Evolutionary conservation across 2,888 invertebrate genomes (phyloP).

Genomic region (Myathropa florea): DNA sequence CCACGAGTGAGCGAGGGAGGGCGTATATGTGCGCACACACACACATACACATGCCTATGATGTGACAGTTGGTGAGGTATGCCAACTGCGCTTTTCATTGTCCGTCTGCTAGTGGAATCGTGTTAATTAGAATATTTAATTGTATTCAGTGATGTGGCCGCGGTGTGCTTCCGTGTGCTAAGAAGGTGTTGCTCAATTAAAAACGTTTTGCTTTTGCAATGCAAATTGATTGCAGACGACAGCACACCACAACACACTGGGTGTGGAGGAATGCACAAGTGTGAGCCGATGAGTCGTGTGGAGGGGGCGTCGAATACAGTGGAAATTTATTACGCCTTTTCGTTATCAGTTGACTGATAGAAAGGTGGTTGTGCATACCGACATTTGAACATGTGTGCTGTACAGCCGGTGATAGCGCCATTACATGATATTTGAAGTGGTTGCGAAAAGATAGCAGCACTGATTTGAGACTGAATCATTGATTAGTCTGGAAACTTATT

Average conservation of each 20-base stretch:
- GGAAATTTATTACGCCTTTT: not conserved
- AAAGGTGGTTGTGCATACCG: not conserved
- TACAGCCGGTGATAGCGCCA: not conserved
- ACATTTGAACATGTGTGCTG: not conserved
- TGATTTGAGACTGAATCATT: not conserved
- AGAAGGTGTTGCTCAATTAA: conserved; percentile 39
- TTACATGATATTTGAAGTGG: not conserved
- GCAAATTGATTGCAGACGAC: conserved; percentile 1
- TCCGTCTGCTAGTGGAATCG: conserved; percentile 32
- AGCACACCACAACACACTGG: not conserved
- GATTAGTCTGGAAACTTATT: not conserved
- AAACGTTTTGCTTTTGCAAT: conserved; percentile 33
- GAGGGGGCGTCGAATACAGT: not conserved
- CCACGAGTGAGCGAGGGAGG: not conserved
- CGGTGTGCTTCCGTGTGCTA: conserved; percentile 41
- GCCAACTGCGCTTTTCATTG: conserved; percentile 45
- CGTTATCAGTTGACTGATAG: not conserved
- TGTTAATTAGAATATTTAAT: conserved; percentile 58
- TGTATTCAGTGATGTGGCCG: not conserved
- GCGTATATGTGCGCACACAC: not conserved
- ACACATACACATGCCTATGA: too few relatives aligned
- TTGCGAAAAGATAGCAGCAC: not conserved
- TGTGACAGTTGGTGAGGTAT: not conserved
- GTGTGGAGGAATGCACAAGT: not conserved
- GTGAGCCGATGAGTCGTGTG: not conserved